A percentile compares a stretch with the other conserved stretches of the same genome.
Evolutionary conservation across 2,113 vertebrate species (phyloP).

Genomic region (Podiceps cristatus): DNA sequence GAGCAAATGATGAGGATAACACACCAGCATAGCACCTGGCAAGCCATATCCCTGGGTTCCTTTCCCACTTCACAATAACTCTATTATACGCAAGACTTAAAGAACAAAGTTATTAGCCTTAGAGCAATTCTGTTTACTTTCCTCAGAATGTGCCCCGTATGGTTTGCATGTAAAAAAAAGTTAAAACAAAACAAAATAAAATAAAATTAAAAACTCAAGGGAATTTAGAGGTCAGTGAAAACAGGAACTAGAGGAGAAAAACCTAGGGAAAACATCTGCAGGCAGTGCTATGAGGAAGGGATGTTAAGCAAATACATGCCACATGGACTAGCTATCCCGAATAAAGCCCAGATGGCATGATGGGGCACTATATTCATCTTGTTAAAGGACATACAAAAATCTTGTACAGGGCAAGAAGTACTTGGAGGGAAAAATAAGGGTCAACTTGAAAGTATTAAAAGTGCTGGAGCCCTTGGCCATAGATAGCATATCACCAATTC

Average conservation of each 20-base stretch:
- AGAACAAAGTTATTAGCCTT: constrained; percentile 10
- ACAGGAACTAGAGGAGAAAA: constrained; percentile 56
- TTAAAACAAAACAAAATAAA: constrained; percentile 47
- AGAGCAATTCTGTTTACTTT: constrained; percentile 34
- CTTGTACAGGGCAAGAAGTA: not conserved
- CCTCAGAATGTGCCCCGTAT: constrained; percentile 33
- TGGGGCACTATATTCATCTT: not conserved
- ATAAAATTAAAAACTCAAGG: not conserved
- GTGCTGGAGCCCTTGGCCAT: not conserved
- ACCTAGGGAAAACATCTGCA: constrained; percentile 67
- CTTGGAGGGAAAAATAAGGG: not conserved
- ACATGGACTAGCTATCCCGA: not conserved
- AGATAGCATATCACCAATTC: not conserved
- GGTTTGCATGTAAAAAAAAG: constrained; percentile 31
- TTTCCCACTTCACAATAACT: constrained; percentile 43
- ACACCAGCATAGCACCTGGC: constrained; percentile 39
- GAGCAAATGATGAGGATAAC: constrained; percentile 38
- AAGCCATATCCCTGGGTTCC: not conserved
- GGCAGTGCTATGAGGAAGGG: not conserved
- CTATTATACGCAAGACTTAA: constrained; percentile 8
- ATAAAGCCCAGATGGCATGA: not conserved
- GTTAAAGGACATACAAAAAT: not conserved
- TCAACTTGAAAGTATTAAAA: not conserved
- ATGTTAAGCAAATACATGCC: not conserved
- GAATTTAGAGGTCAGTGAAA: constrained; percentile 54